phyloP scores from a whole-genome alignment of 2,888 invertebrate species.

The Xylota segnis region DNA sequence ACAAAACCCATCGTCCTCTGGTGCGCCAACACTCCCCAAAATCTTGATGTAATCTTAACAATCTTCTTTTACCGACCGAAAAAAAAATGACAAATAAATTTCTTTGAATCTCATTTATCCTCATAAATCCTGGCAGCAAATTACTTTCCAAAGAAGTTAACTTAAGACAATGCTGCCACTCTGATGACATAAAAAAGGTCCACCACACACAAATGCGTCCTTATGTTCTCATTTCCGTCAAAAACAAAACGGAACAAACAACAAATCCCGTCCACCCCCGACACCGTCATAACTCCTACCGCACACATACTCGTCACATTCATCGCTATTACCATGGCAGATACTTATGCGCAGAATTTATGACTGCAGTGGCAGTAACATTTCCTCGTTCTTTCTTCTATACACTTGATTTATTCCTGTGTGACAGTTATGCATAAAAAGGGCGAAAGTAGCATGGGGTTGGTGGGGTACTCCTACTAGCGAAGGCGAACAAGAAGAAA shows the following conservation, averaged over 20 bases:
- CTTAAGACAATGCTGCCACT: conserved; percentile 72
- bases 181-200: conserved; percentile 53
- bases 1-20: no score
- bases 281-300: background rate
- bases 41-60: background rate
- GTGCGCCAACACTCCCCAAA: background rate
- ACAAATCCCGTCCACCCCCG: conserved; percentile 9
- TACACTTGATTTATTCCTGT: conserved; percentile 75
- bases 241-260: conserved; percentile 70
- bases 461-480: background rate
- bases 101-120: conserved; percentile 68
- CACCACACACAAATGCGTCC: conserved; percentile 67
- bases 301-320: conserved; percentile 70
- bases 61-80: conserved; percentile 20
- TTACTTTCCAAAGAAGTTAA: conserved; percentile 74
- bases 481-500: background rate
- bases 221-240: conserved; percentile 75
- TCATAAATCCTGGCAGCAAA: conserved; percentile 73
- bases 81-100: conserved; percentile 55
- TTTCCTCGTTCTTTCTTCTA: conserved; percentile 53
- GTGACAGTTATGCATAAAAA: conserved; percentile 76
- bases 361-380: conserved; percentile 72
- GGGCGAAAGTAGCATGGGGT: conserved; percentile 11
- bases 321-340: conserved; percentile 73
- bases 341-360: conserved; percentile 76